Conservation (phyloP, 1,140 invertebrate genomes). For the Archegozetes longisetosus region DNA sequence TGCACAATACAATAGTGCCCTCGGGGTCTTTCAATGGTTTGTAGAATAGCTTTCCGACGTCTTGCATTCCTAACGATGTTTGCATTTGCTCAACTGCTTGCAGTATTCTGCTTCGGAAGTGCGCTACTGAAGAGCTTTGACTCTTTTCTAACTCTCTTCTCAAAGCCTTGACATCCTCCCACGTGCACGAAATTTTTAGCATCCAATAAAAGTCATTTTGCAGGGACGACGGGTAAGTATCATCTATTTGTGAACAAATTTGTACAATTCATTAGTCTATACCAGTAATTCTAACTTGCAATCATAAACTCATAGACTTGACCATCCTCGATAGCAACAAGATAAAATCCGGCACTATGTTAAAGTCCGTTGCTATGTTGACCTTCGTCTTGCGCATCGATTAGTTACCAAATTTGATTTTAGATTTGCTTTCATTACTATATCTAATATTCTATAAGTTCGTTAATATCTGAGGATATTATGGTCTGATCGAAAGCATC, state of each 20-base stretch:
- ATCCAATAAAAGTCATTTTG: slow-evolving; percentile 92
- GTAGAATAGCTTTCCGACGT: slow-evolving; percentile 81
- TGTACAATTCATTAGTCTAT: neutral
- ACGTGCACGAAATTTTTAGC: slow-evolving; percentile 82
- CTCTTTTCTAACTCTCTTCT: slow-evolving; percentile 84
- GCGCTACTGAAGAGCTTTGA: slow-evolving; percentile 62
- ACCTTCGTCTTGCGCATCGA: too few relatives aligned
- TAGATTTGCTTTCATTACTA: too few relatives aligned
- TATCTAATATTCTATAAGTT: too few relatives aligned
- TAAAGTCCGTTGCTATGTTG: too few relatives aligned
- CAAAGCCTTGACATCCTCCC: slow-evolving; percentile 83
- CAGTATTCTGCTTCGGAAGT: slow-evolving; percentile 77
- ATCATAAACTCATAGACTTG: neutral
- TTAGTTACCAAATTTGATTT: too few relatives aligned
- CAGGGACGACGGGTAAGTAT: slow-evolving; percentile 75
- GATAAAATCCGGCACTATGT: too few relatives aligned
- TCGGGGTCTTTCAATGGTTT: slow-evolving; percentile 68
- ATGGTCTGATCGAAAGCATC: too few relatives aligned
- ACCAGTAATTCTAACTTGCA: neutral
- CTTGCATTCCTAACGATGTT: slow-evolving; percentile 67
- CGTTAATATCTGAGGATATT: too few relatives aligned
- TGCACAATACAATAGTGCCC: slow-evolving; percentile 75
- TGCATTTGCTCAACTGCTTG: slow-evolving; percentile 85
- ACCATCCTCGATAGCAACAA: neutral
- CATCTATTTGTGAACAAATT: slow-evolving; percentile 40